Conservation (phyloP, 2,113 vertebrate species). For the Myxocyprinus asiaticus region DNA sequence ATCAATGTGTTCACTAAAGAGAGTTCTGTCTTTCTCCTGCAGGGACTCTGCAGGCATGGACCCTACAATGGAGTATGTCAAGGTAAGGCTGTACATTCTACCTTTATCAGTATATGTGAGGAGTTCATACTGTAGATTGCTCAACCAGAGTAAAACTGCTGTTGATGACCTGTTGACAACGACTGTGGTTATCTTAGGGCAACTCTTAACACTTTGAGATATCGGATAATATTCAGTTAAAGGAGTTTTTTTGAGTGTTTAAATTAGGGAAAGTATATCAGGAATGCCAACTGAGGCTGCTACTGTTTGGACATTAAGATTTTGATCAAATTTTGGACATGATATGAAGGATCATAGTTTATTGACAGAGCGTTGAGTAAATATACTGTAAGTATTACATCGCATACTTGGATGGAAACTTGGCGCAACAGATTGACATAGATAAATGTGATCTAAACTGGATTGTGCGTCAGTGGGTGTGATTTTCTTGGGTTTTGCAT, state of each 20-base stretch:
- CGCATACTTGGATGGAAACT: neutral
- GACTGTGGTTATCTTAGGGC: no score
- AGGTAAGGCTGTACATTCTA: slow-evolving; percentile 73
- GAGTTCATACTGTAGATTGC: neutral
- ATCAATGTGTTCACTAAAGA: slow-evolving; percentile 55
- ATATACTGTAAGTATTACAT: neutral
- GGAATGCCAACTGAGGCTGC: neutral
- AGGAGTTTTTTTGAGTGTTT: neutral
- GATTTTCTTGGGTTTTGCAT: neutral
- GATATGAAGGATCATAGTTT: neutral
- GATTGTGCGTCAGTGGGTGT: no score
- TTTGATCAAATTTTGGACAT: neutral
- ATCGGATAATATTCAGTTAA: no score
- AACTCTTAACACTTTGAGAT: no score
- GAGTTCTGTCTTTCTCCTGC: slow-evolving; percentile 60
- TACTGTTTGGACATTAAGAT: neutral
- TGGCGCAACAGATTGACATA: neutral
- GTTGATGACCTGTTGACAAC: neutral
- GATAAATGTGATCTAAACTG: neutral
- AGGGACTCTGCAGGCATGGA: slow-evolving; percentile 78
- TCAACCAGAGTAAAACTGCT: neutral
- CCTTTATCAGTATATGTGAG: neutral
- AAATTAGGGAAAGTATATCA: neutral
- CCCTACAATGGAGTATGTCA: slow-evolving; percentile 80
- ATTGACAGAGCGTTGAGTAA: neutral